These are phyloP conservation scores for Crypturellus tataupa DNA, from an alignment of 2,797 vertebrate species.

Conservation along the genomic window DNA sequence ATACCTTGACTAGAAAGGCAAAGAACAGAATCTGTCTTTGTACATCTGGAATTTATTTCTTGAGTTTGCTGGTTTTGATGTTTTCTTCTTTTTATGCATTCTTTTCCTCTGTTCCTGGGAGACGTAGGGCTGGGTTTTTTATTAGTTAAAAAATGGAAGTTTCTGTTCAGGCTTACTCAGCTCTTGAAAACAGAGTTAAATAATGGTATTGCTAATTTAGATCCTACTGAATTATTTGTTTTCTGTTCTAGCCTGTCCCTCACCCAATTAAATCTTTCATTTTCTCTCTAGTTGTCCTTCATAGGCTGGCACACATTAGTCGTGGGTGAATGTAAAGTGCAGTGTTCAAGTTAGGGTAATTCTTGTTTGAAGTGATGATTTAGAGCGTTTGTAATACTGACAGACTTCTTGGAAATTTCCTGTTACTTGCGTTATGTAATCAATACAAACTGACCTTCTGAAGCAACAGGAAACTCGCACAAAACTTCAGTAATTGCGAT, in stretches of 20 bases:
- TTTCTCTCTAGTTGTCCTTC: not conserved
- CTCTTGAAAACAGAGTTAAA: slow-evolving; percentile 5
- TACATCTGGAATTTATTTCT: slow-evolving; percentile 59
- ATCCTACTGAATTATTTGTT: not conserved
- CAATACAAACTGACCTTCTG: not conserved
- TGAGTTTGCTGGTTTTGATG: not conserved
- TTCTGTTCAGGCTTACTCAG: slow-evolving; percentile 28
- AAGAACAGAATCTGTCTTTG: slow-evolving; percentile 12
- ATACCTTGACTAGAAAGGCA: slow-evolving; percentile 17
- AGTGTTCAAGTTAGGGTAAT: not conserved
- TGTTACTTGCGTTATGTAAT: not conserved
- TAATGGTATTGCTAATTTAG: not conserved
- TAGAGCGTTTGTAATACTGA: not conserved
- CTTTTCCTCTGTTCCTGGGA: not conserved
- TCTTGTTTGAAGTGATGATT: not conserved
- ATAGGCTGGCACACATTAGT: not conserved
- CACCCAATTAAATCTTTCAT: not conserved
- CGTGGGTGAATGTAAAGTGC: not conserved
- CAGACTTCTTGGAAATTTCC: not conserved
- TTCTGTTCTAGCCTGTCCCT: not conserved
- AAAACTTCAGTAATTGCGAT: not conserved
- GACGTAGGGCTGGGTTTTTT: not conserved
- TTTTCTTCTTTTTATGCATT: slow-evolving; percentile 23
- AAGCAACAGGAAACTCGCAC: not conserved
- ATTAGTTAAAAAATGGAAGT: slow-evolving; percentile 32